These are phyloP conservation scores for Zonotrichia albicollis DNA, from an alignment of 2,797 vertebrate genomes.

Conservation along the genomic window DNA sequence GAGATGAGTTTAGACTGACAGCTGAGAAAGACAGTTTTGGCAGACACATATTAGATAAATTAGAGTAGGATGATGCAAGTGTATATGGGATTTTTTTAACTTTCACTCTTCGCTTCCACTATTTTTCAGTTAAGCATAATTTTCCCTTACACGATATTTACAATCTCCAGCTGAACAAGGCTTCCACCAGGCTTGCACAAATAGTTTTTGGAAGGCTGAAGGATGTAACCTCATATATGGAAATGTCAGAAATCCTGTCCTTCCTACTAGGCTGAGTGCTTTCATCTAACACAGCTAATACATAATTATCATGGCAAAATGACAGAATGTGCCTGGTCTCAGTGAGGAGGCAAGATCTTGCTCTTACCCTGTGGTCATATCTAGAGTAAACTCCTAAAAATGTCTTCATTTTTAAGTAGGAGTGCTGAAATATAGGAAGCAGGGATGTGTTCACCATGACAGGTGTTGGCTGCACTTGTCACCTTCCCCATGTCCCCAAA, in stretches of 20 bases:
- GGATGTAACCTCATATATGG: not conserved
- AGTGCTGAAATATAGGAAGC: not conserved
- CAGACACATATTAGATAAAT: constrained; percentile 29
- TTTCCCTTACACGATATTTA: not conserved
- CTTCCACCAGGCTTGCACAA: not conserved
- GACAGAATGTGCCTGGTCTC: not conserved
- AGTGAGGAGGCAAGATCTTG: not conserved
- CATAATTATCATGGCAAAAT: not conserved
- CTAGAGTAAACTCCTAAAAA: not conserved
- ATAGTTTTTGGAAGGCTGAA: not conserved
- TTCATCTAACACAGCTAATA: not conserved
- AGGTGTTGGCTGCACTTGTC: not conserved
- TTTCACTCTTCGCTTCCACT: not conserved
- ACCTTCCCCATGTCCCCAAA: not conserved
- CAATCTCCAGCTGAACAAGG: not conserved
- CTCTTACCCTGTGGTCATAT: not conserved
- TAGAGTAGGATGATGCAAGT: not conserved
- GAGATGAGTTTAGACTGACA: constrained; percentile 42
- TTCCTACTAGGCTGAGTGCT: not conserved
- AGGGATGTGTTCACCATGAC: not conserved
- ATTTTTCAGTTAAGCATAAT: not conserved
- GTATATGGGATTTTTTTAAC: not conserved
- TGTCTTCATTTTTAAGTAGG: not conserved
- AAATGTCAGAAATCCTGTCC: not conserved
- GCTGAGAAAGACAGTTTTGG: constrained; percentile 37